phyloP scores from a whole-genome alignment of 2,113 vertebrate genomes.

The human region GRCh38 chr9:71864501-71865000 shows the following conservation, averaged over 20 bases:
- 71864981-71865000: neutral
- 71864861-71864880: slow-evolving; percentile 25
- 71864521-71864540: neutral
- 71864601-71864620: neutral
- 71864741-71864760: neutral
- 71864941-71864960: slow-evolving; percentile 21
- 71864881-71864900: neutral
- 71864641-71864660: neutral
- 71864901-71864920: neutral
- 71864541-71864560: neutral
- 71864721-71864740: neutral
- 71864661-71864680: neutral
- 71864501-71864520: neutral
- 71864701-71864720: neutral
- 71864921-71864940: slow-evolving; percentile 8
- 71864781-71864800: neutral
- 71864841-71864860: neutral
- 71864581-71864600: neutral
- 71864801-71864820: neutral
- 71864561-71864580: neutral
- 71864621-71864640: neutral
- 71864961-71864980: neutral
- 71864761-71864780: neutral
- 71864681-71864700: neutral
- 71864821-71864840: neutral